These are phyloP conservation scores for Strigops habroptila DNA, from an alignment of 2,113 vertebrate genomes.

Conservation along the genomic window DNA sequence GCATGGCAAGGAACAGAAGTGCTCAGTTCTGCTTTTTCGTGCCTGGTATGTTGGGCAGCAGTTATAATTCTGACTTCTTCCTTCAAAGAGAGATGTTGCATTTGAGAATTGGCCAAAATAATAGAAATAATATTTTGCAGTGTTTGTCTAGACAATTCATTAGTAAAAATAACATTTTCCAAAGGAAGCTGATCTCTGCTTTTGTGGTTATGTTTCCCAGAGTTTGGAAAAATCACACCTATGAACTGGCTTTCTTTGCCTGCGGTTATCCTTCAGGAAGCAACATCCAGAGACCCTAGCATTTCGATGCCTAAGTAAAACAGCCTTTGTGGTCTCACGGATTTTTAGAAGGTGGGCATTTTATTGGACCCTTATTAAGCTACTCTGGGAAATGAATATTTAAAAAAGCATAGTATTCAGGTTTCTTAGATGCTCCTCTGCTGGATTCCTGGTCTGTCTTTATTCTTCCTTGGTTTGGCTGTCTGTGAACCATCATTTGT, in stretches of 20 bases:
- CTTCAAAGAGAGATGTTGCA: neutral
- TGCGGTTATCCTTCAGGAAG: neutral
- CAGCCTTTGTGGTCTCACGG: neutral
- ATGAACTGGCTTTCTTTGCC: neutral
- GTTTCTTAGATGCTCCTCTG: neutral
- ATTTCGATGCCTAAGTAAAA: neutral
- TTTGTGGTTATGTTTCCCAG: neutral
- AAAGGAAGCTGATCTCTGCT: neutral
- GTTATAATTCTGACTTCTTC: neutral
- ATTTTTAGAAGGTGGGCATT: neutral
- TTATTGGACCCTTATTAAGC: neutral
- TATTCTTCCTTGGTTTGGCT: neutral
- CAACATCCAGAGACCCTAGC: neutral
- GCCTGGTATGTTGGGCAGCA: neutral
- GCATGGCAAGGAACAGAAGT: neutral
- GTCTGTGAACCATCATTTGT: neutral
- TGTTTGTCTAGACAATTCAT: neutral
- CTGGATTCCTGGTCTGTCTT: neutral
- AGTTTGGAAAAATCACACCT: neutral
- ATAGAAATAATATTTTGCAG: neutral
- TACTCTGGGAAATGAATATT: neutral
- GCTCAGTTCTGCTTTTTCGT: neutral
- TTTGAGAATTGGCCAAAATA: neutral
- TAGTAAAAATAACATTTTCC: neutral
- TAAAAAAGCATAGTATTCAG: neutral